Evolutionary conservation across 2,888 invertebrate species (phyloP).

Genomic region (Tribolium freemani): DNA sequence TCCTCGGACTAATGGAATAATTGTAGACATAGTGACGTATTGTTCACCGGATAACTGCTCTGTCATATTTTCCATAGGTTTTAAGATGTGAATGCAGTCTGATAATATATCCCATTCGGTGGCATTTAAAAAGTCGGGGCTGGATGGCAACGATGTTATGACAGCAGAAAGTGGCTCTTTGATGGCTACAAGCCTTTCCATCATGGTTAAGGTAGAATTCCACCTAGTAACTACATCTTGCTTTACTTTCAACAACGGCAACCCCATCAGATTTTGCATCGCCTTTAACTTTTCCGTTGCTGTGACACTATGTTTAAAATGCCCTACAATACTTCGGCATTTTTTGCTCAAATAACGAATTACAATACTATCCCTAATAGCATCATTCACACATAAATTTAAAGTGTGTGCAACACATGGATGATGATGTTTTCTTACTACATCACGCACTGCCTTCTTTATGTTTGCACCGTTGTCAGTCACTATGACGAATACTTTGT

Average conservation of each 20-base stretch:
- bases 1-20: conserved; percentile 50
- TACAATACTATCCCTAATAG: conserved; percentile 32
- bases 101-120: conserved; percentile 48
- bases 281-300: conserved; percentile 42
- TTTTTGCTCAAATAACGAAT: conserved; percentile 33
- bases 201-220: conserved; percentile 52
- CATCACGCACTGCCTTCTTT: conserved; percentile 52
- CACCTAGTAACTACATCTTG: conserved; percentile 53
- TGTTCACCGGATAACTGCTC: conserved; percentile 50
- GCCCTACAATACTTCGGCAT: conserved; percentile 44
- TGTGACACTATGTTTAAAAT: conserved; percentile 45
- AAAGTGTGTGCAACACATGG: conserved; percentile 55
- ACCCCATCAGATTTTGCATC: conserved; percentile 46
- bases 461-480: conserved; percentile 55
- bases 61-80: conserved; percentile 47
- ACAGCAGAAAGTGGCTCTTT: conserved; percentile 46
- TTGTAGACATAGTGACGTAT: conserved; percentile 50
- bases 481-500: conserved; percentile 54
- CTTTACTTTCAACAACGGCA: conserved; percentile 51
- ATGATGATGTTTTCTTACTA: conserved; percentile 51
- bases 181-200: conserved; percentile 47
- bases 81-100: conserved; percentile 47
- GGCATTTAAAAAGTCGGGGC: conserved; percentile 46
- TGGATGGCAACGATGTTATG: conserved; percentile 36
- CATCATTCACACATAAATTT: conserved; percentile 47